Conservation (phyloP, 1,140 invertebrate genomes). For the Trissolcus basalis region DNA sequence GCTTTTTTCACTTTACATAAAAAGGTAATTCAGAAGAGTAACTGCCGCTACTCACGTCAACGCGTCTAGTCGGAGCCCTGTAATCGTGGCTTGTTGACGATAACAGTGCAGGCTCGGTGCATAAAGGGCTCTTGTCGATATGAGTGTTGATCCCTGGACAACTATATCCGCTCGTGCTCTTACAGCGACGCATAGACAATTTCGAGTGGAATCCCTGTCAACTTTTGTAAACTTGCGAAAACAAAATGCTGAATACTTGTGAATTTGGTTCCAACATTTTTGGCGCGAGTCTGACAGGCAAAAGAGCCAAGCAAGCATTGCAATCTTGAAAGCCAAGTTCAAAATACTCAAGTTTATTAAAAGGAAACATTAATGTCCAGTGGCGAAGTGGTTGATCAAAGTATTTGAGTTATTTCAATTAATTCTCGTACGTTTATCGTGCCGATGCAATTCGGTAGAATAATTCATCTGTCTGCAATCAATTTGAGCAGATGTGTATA, state of each 20-base stretch:
- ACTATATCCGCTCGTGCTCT: conserved; percentile 39
- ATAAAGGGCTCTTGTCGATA: conserved; percentile 51
- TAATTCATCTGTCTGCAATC: not conserved
- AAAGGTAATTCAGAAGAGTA: conserved; percentile 42
- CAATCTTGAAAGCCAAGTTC: too few species aligned
- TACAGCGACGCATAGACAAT: conserved; percentile 42
- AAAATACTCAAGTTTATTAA: too few species aligned
- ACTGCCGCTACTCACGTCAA: conserved; percentile 36
- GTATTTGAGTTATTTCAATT: not conserved
- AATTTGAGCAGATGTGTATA: not conserved
- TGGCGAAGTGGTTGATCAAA: too few species aligned
- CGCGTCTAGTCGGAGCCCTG: conserved; percentile 29
- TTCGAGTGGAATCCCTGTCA: too few species aligned
- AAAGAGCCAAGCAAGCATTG: too few species aligned
- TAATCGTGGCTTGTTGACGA: conserved; percentile 45
- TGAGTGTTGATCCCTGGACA: conserved; percentile 50
- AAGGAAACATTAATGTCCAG: too few species aligned
- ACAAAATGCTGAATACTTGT: too few species aligned
- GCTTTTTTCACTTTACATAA: conserved; percentile 40
- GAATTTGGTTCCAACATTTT: too few species aligned
- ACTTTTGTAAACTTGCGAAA: too few species aligned
- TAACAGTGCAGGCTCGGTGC: conserved; percentile 29
- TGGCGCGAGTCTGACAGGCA: too few species aligned
- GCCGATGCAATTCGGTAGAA: not conserved
- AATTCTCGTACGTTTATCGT: not conserved